Base-by-base conservation (phyloP, 1,140 invertebrate species). In the Dendroctonus valens region DNA sequence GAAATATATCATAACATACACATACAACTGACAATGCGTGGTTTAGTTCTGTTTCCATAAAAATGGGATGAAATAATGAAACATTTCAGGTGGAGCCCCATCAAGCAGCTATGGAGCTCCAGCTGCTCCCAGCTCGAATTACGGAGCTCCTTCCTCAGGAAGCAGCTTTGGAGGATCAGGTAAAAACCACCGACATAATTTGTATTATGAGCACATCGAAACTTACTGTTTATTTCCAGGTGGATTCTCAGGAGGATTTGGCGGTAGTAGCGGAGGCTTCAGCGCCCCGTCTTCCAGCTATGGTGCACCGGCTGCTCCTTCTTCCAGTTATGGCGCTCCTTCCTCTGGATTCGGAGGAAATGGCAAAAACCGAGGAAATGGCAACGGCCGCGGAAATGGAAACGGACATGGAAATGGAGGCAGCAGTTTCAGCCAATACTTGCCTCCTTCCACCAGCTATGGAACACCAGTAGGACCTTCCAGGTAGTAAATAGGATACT, bases 381-480 rank as follows among this genome's bases (percentile, higher is more conserved):
- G 52, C 11, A 52, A 52, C 50, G 50, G 50, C 6, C 5, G 37
- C 50, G n/a, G 12, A 14, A n/a, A 52, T 52, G 50, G 50, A 12
- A n/a, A 37, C 38, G 53, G 53, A 39, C 8, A 46, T 64, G 59
- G 53, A 59, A 61, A 38, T 38, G 40, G 42, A 61, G 75, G 49
- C 59, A 60, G 12, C 6, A 55, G 67, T 52, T 65, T 78, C 79
- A 71, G 72, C 79, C 66, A 77, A 77, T 83, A 84, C 54, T 41
- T 71, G 40, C 62, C 71, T 38, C 69, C 68, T n/a, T 70, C 74
- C 0, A 74, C 75, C 11, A 75, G 75, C 26, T 73, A 72, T 12
- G 66, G 68, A 15, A 65, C 70, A 44, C 66, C 71, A 41, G 73
- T 72, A 46, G 73, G 71, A 48, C 68, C 72, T 40, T 67, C 63